Percentiles rank a stretch among this genome's conserved stretches.
phyloP scores from a whole-genome alignment of 2,888 invertebrate genomes.

The Halictus quadricinctus region DNA sequence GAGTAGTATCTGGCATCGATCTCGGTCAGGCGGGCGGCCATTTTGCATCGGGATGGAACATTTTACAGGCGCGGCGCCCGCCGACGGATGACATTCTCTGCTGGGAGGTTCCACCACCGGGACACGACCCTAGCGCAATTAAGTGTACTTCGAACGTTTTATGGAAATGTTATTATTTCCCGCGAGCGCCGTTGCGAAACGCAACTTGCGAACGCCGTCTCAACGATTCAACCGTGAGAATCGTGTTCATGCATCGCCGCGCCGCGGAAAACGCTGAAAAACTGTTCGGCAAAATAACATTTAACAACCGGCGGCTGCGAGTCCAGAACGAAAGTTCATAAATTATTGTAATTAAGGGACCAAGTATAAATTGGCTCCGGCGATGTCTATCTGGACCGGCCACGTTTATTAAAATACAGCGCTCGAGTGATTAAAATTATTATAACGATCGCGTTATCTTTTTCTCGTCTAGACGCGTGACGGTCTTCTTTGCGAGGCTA shows the following conservation, averaged over 20 bases:
- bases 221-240: not conserved
- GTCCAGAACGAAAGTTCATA: not conserved
- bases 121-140: slow-evolving; percentile 20
- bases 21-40: slow-evolving; percentile 7
- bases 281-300: slow-evolving; percentile 6
- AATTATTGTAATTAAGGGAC: slow-evolving; percentile 1
- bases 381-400: not conserved
- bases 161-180: slow-evolving; percentile 14
- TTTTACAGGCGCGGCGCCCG: not conserved
- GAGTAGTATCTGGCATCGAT: slow-evolving; percentile 33
- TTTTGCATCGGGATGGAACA: slow-evolving; percentile 12
- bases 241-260: not conserved
- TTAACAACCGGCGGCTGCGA: not conserved
- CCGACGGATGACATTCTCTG: slow-evolving; percentile 42
- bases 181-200: not conserved
- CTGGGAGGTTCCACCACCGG: slow-evolving; percentile 14
- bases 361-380: not conserved
- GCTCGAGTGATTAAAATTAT: not conserved
- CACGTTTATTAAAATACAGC: not conserved
- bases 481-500: not conserved
- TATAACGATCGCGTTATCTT: not conserved
- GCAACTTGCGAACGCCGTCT: not conserved
- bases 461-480: not conserved
- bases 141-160: slow-evolving; percentile 21
- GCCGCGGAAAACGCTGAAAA: not conserved